Conservation (phyloP, 2,113 vertebrate genomes). For the Telmatochromis brichardi region DNA sequence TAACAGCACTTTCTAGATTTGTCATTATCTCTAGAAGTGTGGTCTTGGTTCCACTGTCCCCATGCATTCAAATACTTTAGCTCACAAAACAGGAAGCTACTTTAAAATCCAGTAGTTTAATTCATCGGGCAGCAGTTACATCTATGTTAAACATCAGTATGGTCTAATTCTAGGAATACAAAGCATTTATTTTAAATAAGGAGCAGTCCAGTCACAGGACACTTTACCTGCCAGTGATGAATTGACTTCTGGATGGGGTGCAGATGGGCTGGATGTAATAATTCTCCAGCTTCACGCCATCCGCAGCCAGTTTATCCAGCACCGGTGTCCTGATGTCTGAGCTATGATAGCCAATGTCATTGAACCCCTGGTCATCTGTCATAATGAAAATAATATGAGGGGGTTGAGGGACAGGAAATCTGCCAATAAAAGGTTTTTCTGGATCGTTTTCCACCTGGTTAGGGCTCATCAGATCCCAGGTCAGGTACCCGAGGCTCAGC, state of each 20-base stretch:
- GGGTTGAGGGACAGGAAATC: constrained; percentile 53
- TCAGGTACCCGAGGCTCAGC: constrained; percentile 90
- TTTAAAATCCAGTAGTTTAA: neutral
- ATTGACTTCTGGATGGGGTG: constrained; percentile 92
- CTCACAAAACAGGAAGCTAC: neutral
- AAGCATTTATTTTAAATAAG: neutral
- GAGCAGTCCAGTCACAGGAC: neutral
- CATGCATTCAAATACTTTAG: neutral
- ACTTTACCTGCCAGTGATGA: constrained; percentile 92
- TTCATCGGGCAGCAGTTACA: neutral
- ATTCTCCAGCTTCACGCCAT: constrained; percentile 94
- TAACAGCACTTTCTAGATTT: neutral
- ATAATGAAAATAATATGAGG: constrained; percentile 97
- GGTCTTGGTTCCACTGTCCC: neutral
- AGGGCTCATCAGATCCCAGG: constrained; percentile 89
- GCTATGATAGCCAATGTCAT: constrained; percentile 92
- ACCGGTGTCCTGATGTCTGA: constrained; percentile 90
- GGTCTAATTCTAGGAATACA: neutral
- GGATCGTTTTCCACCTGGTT: constrained; percentile 77
- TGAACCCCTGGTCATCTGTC: constrained; percentile 95
- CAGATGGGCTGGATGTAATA: constrained; percentile 99
- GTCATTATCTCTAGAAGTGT: neutral
- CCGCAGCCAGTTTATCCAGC: constrained; percentile 87
- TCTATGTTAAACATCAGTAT: neutral
- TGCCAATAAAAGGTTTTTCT: constrained; percentile 14